Evolutionary conservation across 2,888 invertebrate species (phyloP), one percentile per base, ranked within the genome.

Genomic region (Drosophila helvetica): DNA sequence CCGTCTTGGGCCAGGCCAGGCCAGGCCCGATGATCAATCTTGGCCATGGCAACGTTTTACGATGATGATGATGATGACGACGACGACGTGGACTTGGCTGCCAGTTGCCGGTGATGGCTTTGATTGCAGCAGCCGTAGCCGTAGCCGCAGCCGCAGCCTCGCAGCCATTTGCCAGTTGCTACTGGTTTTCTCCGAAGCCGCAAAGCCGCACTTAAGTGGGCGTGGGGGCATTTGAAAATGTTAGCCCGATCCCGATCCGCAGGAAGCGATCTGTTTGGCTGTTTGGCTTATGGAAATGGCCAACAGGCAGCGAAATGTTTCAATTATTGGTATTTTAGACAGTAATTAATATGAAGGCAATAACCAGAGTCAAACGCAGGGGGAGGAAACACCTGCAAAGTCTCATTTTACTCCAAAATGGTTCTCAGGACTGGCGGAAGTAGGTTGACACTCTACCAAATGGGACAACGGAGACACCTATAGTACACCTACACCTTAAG

Each of bases 231-330:
- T 83, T 83, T 77, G 77, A 80, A 81, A 86, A 80, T 57, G 68
- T 75, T 79, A 33, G 78, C 75, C 67, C 70, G 67, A 70, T 74
- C 55, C 58, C 70, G 67, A 70, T 74, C 57, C 58, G 52, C 38
- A 84, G 85, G 85, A 85, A 85, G 78, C 85, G 78, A 82, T 82
- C 79, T 76, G 70, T 85, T 82, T 70, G 63, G 75, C 79, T 76
- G 70, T 85, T 82, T 70, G 63, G 75, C 79, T 54, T 60, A 63
- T 77, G 73, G 65, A 80, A 84, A 79, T 75, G 79, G 52, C 74
- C 63, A 79, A 71, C 82, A 78, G 76, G 58, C 48, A 52, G 9
- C 54, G 48, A 73, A 78, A 83, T 81, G 86, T 83, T 86, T 84
- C 86, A 84, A 84, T 84, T 83, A 68, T 61, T 61, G 59, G 42